Conservation (phyloP, 2,888 invertebrate genomes). For the Brassicogethes aeneus region DNA sequence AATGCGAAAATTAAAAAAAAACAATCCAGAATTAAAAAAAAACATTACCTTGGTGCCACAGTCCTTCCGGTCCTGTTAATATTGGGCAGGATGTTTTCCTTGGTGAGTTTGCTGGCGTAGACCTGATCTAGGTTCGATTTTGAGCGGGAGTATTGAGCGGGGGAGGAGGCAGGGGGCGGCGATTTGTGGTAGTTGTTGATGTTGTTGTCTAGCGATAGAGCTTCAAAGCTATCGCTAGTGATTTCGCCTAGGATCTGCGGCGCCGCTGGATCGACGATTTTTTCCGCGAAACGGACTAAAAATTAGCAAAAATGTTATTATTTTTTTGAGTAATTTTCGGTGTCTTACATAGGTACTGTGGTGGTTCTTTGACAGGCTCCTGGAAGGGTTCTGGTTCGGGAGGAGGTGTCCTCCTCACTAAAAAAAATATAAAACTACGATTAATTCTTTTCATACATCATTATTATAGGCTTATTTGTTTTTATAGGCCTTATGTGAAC, state of each 20-base stretch:
- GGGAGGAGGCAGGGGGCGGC: slow-evolving; percentile 21
- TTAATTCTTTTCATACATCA: background rate
- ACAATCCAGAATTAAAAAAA: no score
- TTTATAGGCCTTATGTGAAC: no score
- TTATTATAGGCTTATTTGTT: background rate
- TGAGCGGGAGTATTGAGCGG: slow-evolving; percentile 35
- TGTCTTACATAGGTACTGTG: slow-evolving; percentile 1
- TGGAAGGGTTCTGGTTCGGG: slow-evolving; percentile 44
- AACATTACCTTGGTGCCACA: no score
- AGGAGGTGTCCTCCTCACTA: slow-evolving; percentile 57
- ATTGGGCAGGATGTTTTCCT: slow-evolving; percentile 31
- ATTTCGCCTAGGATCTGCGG: slow-evolving; percentile 40
- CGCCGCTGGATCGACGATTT: slow-evolving; percentile 44
- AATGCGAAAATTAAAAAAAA: no score
- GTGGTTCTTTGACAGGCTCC: slow-evolving; percentile 42
- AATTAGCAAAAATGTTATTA: slow-evolving; percentile 24
- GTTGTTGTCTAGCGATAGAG: slow-evolving; percentile 36
- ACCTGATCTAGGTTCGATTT: slow-evolving; percentile 41
- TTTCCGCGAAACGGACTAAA: slow-evolving; percentile 27
- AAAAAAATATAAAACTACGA: slow-evolving; percentile 32
- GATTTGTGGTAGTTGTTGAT: slow-evolving; percentile 31
- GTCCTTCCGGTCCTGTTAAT: slow-evolving; percentile 22
- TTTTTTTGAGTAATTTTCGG: slow-evolving; percentile 1
- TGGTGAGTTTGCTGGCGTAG: slow-evolving; percentile 28
- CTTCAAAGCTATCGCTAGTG: slow-evolving; percentile 32